Conservation (phyloP, 2,113 vertebrate genomes). For the Gavia stellata region DNA sequence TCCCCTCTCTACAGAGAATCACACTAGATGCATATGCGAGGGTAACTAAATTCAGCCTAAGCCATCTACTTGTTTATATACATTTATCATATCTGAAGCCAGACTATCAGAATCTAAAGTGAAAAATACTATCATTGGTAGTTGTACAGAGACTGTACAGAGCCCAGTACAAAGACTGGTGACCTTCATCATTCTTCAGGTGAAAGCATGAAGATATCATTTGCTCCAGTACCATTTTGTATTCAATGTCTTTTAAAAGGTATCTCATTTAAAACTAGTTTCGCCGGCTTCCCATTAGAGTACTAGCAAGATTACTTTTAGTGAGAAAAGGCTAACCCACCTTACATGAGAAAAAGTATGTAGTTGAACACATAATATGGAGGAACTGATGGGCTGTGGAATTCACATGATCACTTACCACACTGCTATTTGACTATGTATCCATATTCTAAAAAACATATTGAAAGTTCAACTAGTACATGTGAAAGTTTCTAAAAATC, state of each 20-base stretch:
- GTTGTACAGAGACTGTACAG: not conserved
- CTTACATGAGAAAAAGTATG: not conserved
- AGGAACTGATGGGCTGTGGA: not conserved
- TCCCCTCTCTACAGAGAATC: not conserved
- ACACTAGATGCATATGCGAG: rapidly evolving
- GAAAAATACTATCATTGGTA: not conserved
- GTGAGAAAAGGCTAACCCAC: not conserved
- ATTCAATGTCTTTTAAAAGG: not conserved
- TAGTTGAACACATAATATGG: not conserved
- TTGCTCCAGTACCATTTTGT: not conserved
- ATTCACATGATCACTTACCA: not conserved
- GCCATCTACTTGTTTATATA: not conserved
- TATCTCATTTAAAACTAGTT: not conserved
- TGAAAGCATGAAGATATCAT: not conserved
- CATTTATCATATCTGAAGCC: not conserved
- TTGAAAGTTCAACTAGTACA: not conserved
- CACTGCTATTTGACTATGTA: not conserved
- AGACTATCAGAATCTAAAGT: not conserved
- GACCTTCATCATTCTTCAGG: not conserved
- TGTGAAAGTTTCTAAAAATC: too few relatives aligned
- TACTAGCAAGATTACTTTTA: not conserved
- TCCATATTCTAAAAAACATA: not conserved
- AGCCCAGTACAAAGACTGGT: not conserved
- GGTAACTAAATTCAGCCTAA: not conserved
- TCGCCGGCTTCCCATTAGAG: not conserved